A percentile compares a stretch with the other conserved stretches of the same genome.
Conservation (phyloP, 2,113 vertebrate species). For the Tamias sibiricus region DNA sequence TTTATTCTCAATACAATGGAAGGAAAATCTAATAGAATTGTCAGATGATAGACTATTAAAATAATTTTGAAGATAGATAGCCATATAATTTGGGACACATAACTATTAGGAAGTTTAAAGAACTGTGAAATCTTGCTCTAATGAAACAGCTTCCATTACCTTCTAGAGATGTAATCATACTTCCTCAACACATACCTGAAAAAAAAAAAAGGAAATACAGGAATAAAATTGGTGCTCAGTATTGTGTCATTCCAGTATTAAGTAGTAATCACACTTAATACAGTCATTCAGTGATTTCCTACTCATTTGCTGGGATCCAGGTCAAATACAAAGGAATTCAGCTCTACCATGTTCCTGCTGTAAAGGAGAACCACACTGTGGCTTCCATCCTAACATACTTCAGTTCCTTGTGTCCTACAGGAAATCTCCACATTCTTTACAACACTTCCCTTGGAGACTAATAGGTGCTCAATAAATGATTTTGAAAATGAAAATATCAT, state of each 20-base stretch:
- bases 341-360: neutral
- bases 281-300: neutral
- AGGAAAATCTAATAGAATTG: slow-evolving; percentile 30
- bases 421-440: neutral
- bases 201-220: neutral
- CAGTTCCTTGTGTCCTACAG: neutral
- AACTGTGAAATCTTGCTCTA: neutral
- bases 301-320: neutral
- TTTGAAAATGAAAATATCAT: neutral
- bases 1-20: slow-evolving; percentile 40
- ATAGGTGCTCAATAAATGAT: neutral
- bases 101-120: neutral
- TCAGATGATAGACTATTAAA: slow-evolving; percentile 45
- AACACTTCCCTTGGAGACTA: neutral
- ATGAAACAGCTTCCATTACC: neutral
- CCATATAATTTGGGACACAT: neutral
- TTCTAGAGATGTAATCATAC: neutral
- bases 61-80: slow-evolving; percentile 45
- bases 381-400: neutral
- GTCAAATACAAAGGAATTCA: neutral
- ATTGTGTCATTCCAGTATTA: neutral
- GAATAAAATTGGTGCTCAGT: neutral
- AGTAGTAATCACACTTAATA: neutral
- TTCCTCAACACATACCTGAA: neutral
- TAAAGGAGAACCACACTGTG: neutral